Evolutionary conservation across 2,113 vertebrate genomes (phyloP).

Genomic region (Chaenocephalus aceratus): DNA sequence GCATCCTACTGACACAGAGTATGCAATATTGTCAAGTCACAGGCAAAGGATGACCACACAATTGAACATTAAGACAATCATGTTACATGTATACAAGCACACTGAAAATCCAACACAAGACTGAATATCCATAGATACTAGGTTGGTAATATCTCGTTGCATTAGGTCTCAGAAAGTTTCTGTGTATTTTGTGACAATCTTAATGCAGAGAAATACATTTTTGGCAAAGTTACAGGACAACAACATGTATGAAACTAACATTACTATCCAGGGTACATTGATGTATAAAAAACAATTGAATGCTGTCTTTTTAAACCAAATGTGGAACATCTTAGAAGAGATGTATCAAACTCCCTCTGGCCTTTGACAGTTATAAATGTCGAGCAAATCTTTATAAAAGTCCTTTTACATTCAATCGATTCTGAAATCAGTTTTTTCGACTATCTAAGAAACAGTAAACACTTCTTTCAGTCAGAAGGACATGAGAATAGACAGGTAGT

Average conservation of each 20-base stretch:
- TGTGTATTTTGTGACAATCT: background rate
- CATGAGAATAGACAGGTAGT: slow-evolving; percentile 1
- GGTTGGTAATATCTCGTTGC: background rate
- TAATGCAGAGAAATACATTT: background rate
- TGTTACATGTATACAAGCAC: background rate
- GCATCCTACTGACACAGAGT: background rate
- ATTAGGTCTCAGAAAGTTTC: background rate
- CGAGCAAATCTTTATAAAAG: background rate
- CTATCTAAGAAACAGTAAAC: slow-evolving; percentile 12
- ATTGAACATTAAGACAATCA: slow-evolving; percentile 12
- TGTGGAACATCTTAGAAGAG: background rate
- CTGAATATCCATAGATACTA: background rate
- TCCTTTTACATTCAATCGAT: slow-evolving; percentile 24
- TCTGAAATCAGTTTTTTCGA: background rate
- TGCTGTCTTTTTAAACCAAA: background rate
- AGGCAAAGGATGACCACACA: slow-evolving; percentile 26
- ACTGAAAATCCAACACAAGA: slow-evolving; percentile 7
- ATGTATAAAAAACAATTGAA: background rate
- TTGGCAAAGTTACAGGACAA: background rate
- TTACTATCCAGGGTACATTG: background rate
- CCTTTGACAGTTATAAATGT: slow-evolving; percentile 4
- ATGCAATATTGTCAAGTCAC: slow-evolving; percentile 16
- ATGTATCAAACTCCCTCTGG: background rate
- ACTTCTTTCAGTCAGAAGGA: background rate
- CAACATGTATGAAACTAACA: background rate